Conservation (phyloP, 2,797 vertebrate species). For the Sebastes vulpes region DNA sequence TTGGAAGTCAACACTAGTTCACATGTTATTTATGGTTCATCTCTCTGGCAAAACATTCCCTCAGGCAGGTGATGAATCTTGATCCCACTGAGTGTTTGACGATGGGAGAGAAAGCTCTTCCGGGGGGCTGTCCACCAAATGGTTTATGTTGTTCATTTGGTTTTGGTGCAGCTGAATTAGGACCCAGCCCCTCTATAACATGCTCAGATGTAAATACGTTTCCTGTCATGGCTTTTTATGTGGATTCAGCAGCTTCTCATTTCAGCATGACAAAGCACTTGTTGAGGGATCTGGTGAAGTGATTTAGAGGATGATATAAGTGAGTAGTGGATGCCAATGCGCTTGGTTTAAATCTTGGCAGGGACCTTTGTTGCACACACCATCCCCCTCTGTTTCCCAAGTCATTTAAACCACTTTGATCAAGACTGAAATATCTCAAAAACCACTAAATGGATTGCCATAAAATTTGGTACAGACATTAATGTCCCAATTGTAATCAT, state of each 20-base stretch:
- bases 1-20: constrained; percentile 44
- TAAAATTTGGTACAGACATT: background rate
- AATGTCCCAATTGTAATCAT: background rate
- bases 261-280: constrained; percentile 9
- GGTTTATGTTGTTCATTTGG: constrained; percentile 41
- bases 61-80: constrained; percentile 49
- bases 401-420: background rate
- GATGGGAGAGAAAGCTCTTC: background rate
- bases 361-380: background rate
- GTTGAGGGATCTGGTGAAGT: background rate
- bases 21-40: constrained; percentile 70
- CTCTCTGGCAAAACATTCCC: constrained; percentile 25
- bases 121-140: constrained; percentile 1
- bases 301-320: constrained; percentile 20
- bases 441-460: background rate
- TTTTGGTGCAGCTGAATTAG: constrained; percentile 3
- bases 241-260: background rate
- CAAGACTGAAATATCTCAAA: background rate
- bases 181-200: background rate
- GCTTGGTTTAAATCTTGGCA: background rate
- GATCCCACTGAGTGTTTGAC: constrained; percentile 30
- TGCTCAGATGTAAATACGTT: constrained; percentile 14
- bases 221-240: background rate
- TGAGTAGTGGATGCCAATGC: background rate
- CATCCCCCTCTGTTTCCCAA: background rate